phyloP scores from a whole-genome alignment of 2,113 vertebrate species.

The Nothobranchius furzeri region DNA sequence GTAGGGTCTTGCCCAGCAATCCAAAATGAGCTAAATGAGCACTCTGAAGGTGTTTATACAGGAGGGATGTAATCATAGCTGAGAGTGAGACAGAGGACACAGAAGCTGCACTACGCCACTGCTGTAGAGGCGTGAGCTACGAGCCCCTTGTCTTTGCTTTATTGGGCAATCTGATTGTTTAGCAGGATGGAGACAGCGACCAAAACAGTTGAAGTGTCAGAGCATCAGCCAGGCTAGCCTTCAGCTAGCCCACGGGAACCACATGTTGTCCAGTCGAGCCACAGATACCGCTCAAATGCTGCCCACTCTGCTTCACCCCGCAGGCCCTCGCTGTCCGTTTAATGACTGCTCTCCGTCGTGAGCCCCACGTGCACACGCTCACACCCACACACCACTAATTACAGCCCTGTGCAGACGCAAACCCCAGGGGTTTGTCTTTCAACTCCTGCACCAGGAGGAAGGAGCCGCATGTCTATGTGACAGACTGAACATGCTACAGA shows the following conservation, averaged over 20 bases:
- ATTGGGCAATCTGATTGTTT: slow-evolving; percentile 13
- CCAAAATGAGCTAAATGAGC: slow-evolving; percentile 62
- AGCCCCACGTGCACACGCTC: slow-evolving; percentile 48
- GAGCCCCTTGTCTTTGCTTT: slow-evolving; percentile 5
- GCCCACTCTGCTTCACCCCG: slow-evolving; percentile 32
- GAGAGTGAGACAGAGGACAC: slow-evolving; percentile 23
- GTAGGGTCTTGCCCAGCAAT: slow-evolving; percentile 42
- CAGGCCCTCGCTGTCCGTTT: slow-evolving; percentile 47
- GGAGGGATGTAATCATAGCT: slow-evolving; percentile 54
- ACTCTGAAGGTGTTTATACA: slow-evolving; percentile 58
- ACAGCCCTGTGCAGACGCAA: slow-evolving; percentile 61
- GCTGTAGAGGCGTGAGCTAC: slow-evolving; percentile 37
- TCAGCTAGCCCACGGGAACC: slow-evolving; percentile 29
- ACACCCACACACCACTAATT: slow-evolving; percentile 66
- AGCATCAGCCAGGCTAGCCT: slow-evolving; percentile 37
- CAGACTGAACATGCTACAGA: slow-evolving; percentile 18
- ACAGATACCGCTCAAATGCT: slow-evolving; percentile 48
- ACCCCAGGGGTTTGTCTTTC: slow-evolving; percentile 77
- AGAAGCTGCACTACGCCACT: slow-evolving; percentile 33
- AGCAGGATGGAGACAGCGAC: slow-evolving; percentile 1
- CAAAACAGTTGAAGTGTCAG: slow-evolving; percentile 15
- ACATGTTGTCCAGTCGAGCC: slow-evolving; percentile 36
- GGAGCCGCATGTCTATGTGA: slow-evolving; percentile 63
- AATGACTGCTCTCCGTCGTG: slow-evolving; percentile 60
- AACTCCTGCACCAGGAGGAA: slow-evolving; percentile 79